These are phyloP conservation scores for Drosophila kurseongensis DNA, from an alignment of 1,140 invertebrate species.

Conservation along the genomic window DNA sequence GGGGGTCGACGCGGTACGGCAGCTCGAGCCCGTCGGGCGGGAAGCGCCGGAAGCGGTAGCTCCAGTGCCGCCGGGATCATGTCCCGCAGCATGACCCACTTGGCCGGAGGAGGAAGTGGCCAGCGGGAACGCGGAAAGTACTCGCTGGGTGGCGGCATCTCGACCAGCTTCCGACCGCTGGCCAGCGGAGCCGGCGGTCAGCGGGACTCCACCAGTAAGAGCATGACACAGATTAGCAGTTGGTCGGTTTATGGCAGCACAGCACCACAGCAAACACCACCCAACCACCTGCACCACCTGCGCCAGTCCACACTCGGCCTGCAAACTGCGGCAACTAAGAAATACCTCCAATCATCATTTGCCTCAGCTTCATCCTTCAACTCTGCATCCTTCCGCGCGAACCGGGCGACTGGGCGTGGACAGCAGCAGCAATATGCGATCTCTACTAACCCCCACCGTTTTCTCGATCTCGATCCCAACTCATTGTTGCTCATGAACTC, in stretches of 20 bases:
- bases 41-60: constrained; percentile 59
- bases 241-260: constrained; percentile 65
- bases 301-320: constrained; percentile 82
- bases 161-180: constrained; percentile 76
- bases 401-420: constrained; percentile 72
- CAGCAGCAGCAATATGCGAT: constrained; percentile 78
- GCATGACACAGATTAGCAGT: constrained; percentile 82
- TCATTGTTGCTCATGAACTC: constrained; percentile 85
- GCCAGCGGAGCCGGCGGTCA: constrained; percentile 62
- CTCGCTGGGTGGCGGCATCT: constrained; percentile 76
- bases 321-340: constrained; percentile 84
- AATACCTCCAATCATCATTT: constrained; percentile 84
- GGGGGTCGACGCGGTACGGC: constrained; percentile 24
- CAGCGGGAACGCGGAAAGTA: constrained; percentile 69
- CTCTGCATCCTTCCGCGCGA: constrained; percentile 63
- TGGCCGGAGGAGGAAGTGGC: constrained; percentile 84
- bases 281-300: constrained; percentile 61
- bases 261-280: constrained; percentile 47
- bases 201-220: constrained; percentile 79
- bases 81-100: constrained; percentile 89
- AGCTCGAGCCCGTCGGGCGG: constrained; percentile 36
- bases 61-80: constrained; percentile 84
- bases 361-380: constrained; percentile 72
- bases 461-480: constrained; percentile 84
- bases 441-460: constrained; percentile 82